Conservation (phyloP, 2,797 vertebrate species). For the Anniella stebbinsi region DNA sequence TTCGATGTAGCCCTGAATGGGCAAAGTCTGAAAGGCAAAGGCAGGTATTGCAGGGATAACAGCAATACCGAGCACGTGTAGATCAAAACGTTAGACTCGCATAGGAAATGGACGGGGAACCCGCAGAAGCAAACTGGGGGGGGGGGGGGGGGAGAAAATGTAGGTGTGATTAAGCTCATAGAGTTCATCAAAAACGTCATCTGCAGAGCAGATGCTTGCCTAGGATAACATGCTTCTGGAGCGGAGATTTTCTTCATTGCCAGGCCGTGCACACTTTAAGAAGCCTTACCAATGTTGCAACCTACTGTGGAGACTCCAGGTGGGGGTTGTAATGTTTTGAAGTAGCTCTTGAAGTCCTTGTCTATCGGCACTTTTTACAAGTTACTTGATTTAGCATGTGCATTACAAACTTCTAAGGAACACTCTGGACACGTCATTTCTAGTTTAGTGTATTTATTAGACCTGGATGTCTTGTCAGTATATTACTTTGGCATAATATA, state of each 20-base stretch:
- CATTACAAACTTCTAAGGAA: slow-evolving; percentile 36
- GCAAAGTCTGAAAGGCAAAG: too few species aligned
- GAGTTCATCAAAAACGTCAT: not conserved
- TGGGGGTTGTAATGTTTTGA: slow-evolving; percentile 33
- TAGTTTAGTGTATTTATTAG: slow-evolving; percentile 65
- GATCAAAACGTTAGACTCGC: too few species aligned
- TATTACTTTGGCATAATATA: slow-evolving; percentile 60
- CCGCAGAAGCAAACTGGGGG: too few species aligned
- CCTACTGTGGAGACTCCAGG: not conserved
- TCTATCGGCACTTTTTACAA: slow-evolving; percentile 60
- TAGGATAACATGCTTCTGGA: not conserved
- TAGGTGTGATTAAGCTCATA: too few species aligned
- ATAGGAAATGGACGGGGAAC: too few species aligned
- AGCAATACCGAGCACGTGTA: too few species aligned
- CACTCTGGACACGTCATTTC: slow-evolving; percentile 54
- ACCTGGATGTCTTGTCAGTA: slow-evolving; percentile 38
- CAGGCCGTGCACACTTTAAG: not conserved
- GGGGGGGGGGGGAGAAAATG: too few species aligned
- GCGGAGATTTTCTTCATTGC: not conserved
- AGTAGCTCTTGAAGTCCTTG: slow-evolving; percentile 49
- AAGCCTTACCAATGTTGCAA: not conserved
- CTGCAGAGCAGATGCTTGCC: not conserved
- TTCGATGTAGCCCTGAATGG: too few species aligned
- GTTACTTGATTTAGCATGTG: slow-evolving; percentile 68
- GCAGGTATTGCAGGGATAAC: too few species aligned